Percentiles rank a stretch among this genome's conserved stretches.
These are phyloP conservation scores for Pachycephus smyrnensis DNA, from an alignment of 2,888 invertebrate species.

Conservation along the genomic window DNA sequence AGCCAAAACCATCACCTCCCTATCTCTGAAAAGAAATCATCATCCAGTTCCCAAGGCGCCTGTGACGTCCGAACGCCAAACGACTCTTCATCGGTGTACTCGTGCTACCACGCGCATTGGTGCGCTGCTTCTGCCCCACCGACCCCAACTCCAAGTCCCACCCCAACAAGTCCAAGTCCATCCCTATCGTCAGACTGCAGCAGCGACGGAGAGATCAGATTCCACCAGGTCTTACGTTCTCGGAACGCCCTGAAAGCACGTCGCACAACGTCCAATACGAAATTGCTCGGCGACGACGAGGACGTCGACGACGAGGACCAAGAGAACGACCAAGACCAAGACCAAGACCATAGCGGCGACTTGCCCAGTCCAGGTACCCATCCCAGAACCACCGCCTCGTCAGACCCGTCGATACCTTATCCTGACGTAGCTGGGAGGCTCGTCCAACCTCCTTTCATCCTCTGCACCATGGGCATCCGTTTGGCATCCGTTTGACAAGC, in stretches of 20 bases:
- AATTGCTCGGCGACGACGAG: conserved; percentile 45
- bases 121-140: conserved; percentile 58
- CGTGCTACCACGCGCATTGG: conserved; percentile 64
- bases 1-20: conserved; percentile 40
- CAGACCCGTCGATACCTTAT: conserved; percentile 26
- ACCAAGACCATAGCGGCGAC: conserved; percentile 60
- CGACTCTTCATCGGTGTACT: conserved; percentile 59
- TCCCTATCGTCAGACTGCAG: conserved; percentile 58
- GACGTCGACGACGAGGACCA: conserved; percentile 42
- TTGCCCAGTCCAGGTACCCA: conserved; percentile 66
- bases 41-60: conserved; percentile 51
- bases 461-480: conserved; percentile 20
- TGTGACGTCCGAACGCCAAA: conserved; percentile 51
- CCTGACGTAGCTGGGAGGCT: conserved; percentile 35
- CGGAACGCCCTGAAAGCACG: conserved; percentile 17
- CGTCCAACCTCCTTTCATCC: conserved; percentile 26
- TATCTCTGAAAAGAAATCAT: conserved; percentile 60
- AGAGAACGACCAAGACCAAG: conserved; percentile 52
- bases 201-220: conserved; percentile 55
- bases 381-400: conserved; percentile 46
- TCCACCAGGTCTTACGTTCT: conserved; percentile 32
- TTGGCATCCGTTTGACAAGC: conserved; percentile 13
- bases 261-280: conserved; percentile 37
- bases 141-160: conserved; percentile 54
- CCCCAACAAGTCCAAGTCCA: conserved; percentile 55